phyloP scores from a whole-genome alignment of 2,797 vertebrate genomes.

The Centropyge bicolor region DNA sequence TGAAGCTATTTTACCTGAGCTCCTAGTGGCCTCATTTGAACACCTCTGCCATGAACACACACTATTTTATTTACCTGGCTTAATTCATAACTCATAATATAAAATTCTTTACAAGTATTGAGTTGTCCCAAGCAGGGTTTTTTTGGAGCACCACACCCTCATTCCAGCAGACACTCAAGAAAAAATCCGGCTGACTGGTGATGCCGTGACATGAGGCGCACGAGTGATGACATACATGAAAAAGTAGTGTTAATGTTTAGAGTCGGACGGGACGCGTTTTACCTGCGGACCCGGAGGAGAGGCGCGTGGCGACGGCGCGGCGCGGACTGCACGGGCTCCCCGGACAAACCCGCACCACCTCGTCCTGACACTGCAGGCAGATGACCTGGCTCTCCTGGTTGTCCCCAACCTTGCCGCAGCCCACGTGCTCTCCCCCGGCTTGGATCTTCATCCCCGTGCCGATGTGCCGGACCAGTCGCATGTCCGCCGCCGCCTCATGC shows the following conservation, averaged over 20 bases:
- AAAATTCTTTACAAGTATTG: background rate
- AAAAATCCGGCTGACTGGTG: background rate
- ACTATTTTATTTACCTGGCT: background rate
- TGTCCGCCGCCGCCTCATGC: constrained; percentile 69
- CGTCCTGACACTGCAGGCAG: constrained; percentile 77
- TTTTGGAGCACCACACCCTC: constrained; percentile 25
- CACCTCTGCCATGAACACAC: background rate
- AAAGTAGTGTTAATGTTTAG: background rate
- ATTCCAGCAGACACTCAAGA: background rate
- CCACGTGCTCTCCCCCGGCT: constrained; percentile 70
- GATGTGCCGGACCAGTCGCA: constrained; percentile 70
- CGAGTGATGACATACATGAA: background rate
- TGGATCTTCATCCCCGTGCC: constrained; percentile 77
- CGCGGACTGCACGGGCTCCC: constrained; percentile 75
- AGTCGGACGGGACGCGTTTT: background rate
- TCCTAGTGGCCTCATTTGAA: too few relatives aligned
- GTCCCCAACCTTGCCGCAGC: constrained; percentile 72
- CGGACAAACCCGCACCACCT: constrained; percentile 71
- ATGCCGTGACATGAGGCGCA: background rate
- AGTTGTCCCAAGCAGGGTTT: constrained; percentile 2
- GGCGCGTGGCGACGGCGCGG: constrained; percentile 68
- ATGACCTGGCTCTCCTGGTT: constrained; percentile 65
- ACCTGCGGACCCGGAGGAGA: constrained; percentile 79
- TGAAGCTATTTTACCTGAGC: too few relatives aligned
- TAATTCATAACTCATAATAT: background rate